Base-by-base conservation (phyloP, 2,113 vertebrate species). In the Caracal caracal region DNA sequence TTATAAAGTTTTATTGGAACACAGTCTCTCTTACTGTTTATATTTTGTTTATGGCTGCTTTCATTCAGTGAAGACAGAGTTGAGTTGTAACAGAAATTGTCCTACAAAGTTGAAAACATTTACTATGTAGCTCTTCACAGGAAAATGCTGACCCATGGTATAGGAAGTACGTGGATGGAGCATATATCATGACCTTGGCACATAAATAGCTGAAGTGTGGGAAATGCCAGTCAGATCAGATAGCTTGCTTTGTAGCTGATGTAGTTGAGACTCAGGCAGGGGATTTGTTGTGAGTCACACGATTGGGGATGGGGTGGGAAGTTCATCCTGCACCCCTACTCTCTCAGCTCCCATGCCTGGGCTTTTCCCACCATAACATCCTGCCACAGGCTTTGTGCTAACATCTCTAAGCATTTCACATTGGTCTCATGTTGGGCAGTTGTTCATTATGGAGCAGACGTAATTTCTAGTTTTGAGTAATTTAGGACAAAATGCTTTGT, bases 361-460 rank as follows among this genome's bases (percentile, higher is more conserved):
- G 24, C 26, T 86, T 93, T 47, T 12, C 24, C 22, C 22, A n/a
- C 3, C 22, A 0, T 16, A 26, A 47, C 7, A 2, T 1, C 6
- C 30, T n/a, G 22, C 43, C 47, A 19, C 20, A 81, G 78, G 30
- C 71, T 75, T 61, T 78, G 43, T 63, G n/a, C 56, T 79, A 11
- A 30, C 16, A 68, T 85, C 61, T 79, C 53, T 53, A 15, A 66
- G 49, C 47, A 5, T 73, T 75, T 91, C n/a, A 33, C 12, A 1
- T 79, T n/a, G 71, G 56, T 10, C 47, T 97, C 43, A 35, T 5
- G 10, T 28, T 85, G 73, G 59, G 20, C 88, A 26, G 5, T 10
- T 91, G 40, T 93, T 76, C 33, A n/a, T 93, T 88, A 20, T 10
- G 89, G n/a, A 93, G 56, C n/a, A 83, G 75, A 97, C 94, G 71